Conservation (phyloP, 2,797 vertebrate genomes). For the Alcedo quadribrachys region DNA sequence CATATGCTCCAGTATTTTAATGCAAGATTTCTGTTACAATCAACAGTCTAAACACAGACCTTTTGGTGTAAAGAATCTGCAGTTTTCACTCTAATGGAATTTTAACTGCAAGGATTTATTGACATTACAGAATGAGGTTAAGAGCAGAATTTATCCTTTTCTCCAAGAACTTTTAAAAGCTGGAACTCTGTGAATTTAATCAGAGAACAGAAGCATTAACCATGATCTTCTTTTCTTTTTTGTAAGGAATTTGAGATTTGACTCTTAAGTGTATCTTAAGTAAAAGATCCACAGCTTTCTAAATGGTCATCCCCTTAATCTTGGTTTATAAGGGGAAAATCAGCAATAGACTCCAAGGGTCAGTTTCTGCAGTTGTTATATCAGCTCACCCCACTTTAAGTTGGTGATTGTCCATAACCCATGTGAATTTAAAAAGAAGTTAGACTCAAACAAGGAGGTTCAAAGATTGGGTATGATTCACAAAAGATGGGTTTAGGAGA, state of each 20-base stretch:
- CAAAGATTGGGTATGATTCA: neutral
- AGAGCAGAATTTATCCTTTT: neutral
- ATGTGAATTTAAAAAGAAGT: neutral
- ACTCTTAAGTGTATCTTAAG: neutral
- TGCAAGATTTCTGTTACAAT: neutral
- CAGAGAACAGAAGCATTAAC: neutral
- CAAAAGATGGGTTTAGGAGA: neutral
- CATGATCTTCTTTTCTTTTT: neutral
- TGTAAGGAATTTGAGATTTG: neutral
- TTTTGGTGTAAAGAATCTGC: neutral
- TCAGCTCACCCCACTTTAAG: neutral
- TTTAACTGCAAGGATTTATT: neutral
- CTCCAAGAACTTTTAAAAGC: neutral
- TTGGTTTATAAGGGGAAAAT: neutral
- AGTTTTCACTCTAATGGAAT: neutral
- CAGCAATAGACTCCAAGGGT: neutral
- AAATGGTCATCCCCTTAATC: neutral
- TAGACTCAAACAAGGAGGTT: accelerated
- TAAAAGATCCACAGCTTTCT: neutral
- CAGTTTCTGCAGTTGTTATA: neutral
- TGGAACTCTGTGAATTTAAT: neutral
- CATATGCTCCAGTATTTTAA: neutral
- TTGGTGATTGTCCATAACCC: neutral
- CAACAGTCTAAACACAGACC: neutral
- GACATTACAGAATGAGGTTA: neutral